Base-by-base conservation (phyloP, 2,797 vertebrate genomes). In the Neostethus bicornis region DNA sequence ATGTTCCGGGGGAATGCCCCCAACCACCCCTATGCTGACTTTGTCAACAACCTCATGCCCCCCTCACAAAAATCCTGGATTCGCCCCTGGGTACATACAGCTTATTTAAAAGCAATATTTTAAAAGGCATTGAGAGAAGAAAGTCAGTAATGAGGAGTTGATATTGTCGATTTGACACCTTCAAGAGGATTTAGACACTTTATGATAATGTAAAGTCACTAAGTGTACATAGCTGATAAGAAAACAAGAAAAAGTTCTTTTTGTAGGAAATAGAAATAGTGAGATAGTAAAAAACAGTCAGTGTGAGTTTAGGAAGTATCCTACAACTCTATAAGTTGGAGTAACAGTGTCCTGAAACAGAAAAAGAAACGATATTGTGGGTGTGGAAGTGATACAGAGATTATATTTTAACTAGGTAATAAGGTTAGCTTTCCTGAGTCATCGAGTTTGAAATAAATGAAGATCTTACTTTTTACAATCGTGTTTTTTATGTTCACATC, bases 381-480 rank as follows among this genome's bases (percentile, higher is more conserved):
- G 32, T 17, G 21, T 37, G 10, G 21, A 53, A 2, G 60, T 39
- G 76, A 71, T 49, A 59, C 42, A 73, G 43, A 73, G 48, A 67
- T 90, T 85, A 90, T 24, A 83, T 55, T 91, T 91, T 88, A 91
- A 92, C 89, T 49, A 68, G 54, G 61, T 26, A 9, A 25, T 54
- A 61, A 57, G 46, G 38, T 66, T 61, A 72, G 63, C 43, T 47
- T 34, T 62, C 46, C 73, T 84, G 79, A 80, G 63, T 82, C 85
- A 85, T 84, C 73, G 52, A 29, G 34, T 81, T 79, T 64, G 57
- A 41, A 25, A 24, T 55, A 19, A 60, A 52, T 13, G 20, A 83
- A 79, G 62, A 70, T 66, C 60, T 53, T 23, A 51, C 17, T 68
- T 14, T 55, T 67, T 37, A 39, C 20, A 13, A 41, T 65, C 14